These are phyloP conservation scores for Typhlomys cinereus DNA, from an alignment of 2,113 vertebrate species.

Conservation along the genomic window DNA sequence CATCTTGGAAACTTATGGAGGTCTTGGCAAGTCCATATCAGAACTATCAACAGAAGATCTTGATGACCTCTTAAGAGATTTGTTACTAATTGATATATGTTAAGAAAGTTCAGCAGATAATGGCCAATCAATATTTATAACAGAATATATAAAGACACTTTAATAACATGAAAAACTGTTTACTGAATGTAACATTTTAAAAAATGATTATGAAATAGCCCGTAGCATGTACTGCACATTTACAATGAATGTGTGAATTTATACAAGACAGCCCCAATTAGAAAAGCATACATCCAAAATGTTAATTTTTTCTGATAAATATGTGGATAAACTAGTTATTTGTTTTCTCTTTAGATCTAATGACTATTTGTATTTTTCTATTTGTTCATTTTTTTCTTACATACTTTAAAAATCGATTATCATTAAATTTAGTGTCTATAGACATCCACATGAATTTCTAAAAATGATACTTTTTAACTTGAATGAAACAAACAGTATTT, in stretches of 20 bases:
- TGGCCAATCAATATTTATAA: constrained; percentile 17
- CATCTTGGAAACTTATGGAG: too few species aligned
- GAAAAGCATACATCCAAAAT: neutral
- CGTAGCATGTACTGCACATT: neutral
- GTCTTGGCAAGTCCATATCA: too few species aligned
- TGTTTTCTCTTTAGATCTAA: constrained; percentile 28
- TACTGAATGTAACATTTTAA: neutral
- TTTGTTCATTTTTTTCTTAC: neutral
- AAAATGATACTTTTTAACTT: neutral
- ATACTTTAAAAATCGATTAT: constrained; percentile 33
- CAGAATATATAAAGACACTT: constrained; percentile 15
- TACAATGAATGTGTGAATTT: neutral
- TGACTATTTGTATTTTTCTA: neutral
- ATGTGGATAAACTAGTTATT: neutral
- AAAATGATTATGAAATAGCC: neutral
- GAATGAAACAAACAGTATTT: neutral
- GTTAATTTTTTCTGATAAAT: neutral
- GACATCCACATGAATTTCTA: neutral
- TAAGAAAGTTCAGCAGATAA: constrained; percentile 12
- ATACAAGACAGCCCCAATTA: neutral
- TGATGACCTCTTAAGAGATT: neutral
- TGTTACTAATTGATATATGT: neutral
- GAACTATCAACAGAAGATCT: too few species aligned
- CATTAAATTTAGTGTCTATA: neutral
- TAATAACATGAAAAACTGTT: neutral